Percentiles rank a stretch among this genome's conserved stretches.
Conservation (phyloP, 2,888 invertebrate genomes). For the Drosophila phalerata region DNA sequence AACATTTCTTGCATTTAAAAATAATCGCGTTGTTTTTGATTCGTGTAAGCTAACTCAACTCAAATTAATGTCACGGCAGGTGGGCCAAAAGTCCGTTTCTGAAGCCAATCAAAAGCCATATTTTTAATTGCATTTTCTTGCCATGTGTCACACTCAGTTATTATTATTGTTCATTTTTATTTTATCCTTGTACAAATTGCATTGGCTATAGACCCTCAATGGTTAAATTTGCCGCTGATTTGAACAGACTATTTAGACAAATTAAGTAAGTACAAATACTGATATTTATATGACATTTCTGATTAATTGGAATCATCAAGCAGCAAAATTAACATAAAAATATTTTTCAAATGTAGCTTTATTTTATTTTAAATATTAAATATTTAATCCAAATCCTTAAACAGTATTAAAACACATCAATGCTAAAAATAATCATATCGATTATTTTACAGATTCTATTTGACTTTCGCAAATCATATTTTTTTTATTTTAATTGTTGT, state of each 20-base stretch:
- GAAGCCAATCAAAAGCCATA: slow-evolving; percentile 69
- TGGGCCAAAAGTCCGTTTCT: slow-evolving; percentile 31
- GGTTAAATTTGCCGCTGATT: slow-evolving; percentile 7
- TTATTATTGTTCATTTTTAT: slow-evolving; percentile 32
- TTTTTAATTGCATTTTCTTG: slow-evolving; percentile 73
- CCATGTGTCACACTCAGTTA: slow-evolving; percentile 50
- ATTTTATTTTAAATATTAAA: too few species aligned
- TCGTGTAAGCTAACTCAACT: slow-evolving; percentile 52
- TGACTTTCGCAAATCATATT: not conserved
- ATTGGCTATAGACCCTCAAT: slow-evolving; percentile 6
- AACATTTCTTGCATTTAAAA: slow-evolving; percentile 32
- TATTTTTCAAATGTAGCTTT: not conserved
- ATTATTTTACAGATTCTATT: not conserved
- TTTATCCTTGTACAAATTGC: slow-evolving; percentile 1
- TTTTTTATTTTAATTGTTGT: slow-evolving; percentile 28
- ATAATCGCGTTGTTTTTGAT: slow-evolving; percentile 16
- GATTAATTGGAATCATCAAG: too few species aligned
- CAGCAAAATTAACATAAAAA: not conserved
- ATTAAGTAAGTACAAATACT: not conserved
- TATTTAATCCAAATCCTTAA: too few species aligned
- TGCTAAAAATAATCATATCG: not conserved
- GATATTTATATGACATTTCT: not conserved
- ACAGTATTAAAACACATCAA: not conserved
- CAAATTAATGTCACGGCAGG: slow-evolving; percentile 68
- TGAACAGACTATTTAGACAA: not conserved